Evolutionary conservation across 2,113 vertebrate species (phyloP).

Genomic region (Phalacrocorax brasilianus): DNA sequence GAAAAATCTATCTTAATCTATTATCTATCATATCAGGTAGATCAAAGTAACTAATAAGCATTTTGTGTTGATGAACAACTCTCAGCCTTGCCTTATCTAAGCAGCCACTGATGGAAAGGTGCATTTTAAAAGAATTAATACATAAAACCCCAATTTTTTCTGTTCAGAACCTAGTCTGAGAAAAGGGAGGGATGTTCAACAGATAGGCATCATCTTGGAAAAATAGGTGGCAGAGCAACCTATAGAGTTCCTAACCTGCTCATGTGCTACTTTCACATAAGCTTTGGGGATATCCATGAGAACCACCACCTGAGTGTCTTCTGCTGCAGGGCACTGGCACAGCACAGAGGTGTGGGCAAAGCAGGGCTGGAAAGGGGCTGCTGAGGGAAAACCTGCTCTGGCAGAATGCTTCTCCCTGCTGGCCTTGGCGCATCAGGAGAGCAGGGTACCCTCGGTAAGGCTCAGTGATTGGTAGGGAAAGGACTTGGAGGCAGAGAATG

Average conservation of each 20-base stretch:
- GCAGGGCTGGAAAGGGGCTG: neutral
- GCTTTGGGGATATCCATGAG: neutral
- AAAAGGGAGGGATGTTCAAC: neutral
- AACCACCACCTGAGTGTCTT: neutral
- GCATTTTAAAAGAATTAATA: neutral
- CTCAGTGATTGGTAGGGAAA: rapidly evolving
- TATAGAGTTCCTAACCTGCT: neutral
- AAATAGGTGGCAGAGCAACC: neutral
- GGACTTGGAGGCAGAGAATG: neutral
- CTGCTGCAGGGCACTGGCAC: neutral
- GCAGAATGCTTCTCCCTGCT: neutral
- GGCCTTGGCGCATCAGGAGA: rapidly evolving
- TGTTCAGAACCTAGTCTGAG: neutral
- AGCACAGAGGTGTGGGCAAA: neutral
- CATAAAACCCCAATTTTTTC: neutral
- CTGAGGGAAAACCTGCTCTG: neutral
- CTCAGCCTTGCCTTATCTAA: neutral
- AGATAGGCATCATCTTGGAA: neutral
- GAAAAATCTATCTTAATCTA: neutral
- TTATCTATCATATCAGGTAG: neutral
- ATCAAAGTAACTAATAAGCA: neutral
- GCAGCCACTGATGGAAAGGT: neutral
- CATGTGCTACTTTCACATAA: neutral
- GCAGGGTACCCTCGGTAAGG: rapidly evolving
- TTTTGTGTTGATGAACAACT: neutral